Base-by-base conservation (phyloP, 2,113 vertebrate species). In the Tympanuchus pallidicinctus region DNA sequence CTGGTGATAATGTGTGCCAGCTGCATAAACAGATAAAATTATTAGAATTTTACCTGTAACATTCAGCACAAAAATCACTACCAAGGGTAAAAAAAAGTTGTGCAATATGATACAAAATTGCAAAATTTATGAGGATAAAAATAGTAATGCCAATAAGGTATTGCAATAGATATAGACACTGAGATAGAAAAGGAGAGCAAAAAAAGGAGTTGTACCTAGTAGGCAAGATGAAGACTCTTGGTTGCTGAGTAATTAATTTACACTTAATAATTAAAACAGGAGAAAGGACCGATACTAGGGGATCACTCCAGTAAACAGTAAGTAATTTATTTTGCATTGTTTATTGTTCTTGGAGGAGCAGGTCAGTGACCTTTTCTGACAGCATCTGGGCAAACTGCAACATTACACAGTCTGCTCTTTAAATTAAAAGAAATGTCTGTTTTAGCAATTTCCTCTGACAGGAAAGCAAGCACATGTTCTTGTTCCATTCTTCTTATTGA, bases 371-470 rank as follows among this genome's bases (percentile, higher is more conserved):
- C 40, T 86, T 72, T 81, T 48, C 73, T 92, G 66, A 59, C 61
- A 90, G 70, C 19, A 50, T 84, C 70, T 69, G 24, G 45, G 70
- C 70, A 92, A 84, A 87, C 8, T 82, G 52, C 52, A 93, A 11
- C 6, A 30, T 24, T 63, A 38, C 7, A 27, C 3, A n/a, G 5
- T 65, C 48, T 84, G n/a, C 75, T 94, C 79, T 91, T 90, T 86
- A 84, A 82, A 32, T 48, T 15, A 50, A 86, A 92, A 86, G 22
- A 82, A 79, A 79, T 61, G 30, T 16, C 40, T 75, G 57, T 71
- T 93, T 72, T 90, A 90, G 67, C 72, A 86, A 90, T 86, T 86
- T 96, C 88, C 82, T 87, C 24, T 79, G 66, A 13, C 89, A 95
- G 70, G 70, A 95, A 92, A 82, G 77, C 15, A 78, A 86, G 70